Evolutionary conservation across 2,888 invertebrate species (phyloP).

Genomic region (Microchrysa polita): DNA sequence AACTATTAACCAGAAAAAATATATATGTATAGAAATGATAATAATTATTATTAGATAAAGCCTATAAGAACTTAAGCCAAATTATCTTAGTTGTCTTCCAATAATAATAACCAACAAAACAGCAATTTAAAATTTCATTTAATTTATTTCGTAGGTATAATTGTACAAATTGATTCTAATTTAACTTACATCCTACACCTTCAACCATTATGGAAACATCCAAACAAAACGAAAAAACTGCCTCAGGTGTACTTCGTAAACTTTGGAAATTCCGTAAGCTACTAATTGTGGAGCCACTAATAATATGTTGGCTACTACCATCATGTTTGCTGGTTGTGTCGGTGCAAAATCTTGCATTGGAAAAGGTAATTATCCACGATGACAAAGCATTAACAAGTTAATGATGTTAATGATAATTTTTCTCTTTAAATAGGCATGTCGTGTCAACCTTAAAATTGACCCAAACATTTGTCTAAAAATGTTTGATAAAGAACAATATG

Average conservation of each 20-base stretch:
- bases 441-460: constrained; percentile 34
- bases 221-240: constrained; percentile 5
- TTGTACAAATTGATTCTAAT: too few relatives aligned
- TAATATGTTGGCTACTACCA: constrained; percentile 38
- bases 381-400: background rate
- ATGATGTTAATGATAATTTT: background rate
- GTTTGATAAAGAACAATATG: constrained; percentile 31
- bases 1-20: too few relatives aligned
- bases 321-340: constrained; percentile 22
- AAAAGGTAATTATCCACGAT: constrained; percentile 34
- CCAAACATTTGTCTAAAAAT: constrained; percentile 31
- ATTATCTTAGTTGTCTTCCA: too few relatives aligned
- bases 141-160: too few relatives aligned
- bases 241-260: constrained; percentile 5
- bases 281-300: constrained; percentile 39
- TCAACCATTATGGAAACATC: constrained; percentile 7
- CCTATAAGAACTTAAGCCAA: too few relatives aligned
- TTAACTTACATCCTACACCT: too few relatives aligned
- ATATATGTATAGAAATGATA: too few relatives aligned
- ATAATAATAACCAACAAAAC: too few relatives aligned
- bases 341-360: constrained; percentile 43
- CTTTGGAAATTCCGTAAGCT: constrained; percentile 39
- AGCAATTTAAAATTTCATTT: too few relatives aligned
- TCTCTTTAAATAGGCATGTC: constrained; percentile 36
- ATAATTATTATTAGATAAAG: too few relatives aligned